Conservation (phyloP, 2,797 vertebrate species). For the Aphelocoma californica region DNA sequence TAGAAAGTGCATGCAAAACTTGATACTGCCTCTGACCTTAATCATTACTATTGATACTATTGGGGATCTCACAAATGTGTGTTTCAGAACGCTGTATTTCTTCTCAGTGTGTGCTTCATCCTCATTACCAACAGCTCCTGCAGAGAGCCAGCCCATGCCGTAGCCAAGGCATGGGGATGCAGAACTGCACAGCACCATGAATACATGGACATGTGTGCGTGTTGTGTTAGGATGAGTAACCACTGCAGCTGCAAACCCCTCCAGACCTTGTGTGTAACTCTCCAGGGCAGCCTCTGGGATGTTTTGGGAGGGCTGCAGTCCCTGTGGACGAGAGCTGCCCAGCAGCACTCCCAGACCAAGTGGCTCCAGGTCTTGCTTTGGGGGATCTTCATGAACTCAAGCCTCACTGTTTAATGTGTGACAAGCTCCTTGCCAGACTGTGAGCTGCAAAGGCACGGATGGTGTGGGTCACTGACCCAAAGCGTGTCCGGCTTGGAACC, state of each 20-base stretch:
- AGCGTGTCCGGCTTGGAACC: background rate
- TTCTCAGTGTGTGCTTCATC: conserved; percentile 20
- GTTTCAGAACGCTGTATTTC: background rate
- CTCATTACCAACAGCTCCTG: background rate
- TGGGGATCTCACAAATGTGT: background rate
- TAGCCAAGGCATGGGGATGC: background rate
- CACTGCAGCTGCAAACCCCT: background rate
- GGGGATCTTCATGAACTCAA: background rate
- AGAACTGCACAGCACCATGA: background rate
- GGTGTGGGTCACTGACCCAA: background rate
- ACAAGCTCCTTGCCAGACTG: background rate
- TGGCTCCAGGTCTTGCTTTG: background rate
- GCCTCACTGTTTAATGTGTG: background rate
- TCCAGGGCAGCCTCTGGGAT: background rate
- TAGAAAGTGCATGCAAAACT: conserved; percentile 20
- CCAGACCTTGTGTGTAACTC: background rate
- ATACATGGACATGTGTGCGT: background rate
- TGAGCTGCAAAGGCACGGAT: background rate
- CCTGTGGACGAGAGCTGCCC: background rate
- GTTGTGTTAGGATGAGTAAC: background rate
- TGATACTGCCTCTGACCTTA: conserved; percentile 27
- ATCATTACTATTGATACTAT: background rate
- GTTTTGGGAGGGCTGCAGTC: background rate
- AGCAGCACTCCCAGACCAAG: background rate
- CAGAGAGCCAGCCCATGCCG: background rate